phyloP scores from a whole-genome alignment of 2,888 invertebrate genomes.

The Archips xylosteana region DNA sequence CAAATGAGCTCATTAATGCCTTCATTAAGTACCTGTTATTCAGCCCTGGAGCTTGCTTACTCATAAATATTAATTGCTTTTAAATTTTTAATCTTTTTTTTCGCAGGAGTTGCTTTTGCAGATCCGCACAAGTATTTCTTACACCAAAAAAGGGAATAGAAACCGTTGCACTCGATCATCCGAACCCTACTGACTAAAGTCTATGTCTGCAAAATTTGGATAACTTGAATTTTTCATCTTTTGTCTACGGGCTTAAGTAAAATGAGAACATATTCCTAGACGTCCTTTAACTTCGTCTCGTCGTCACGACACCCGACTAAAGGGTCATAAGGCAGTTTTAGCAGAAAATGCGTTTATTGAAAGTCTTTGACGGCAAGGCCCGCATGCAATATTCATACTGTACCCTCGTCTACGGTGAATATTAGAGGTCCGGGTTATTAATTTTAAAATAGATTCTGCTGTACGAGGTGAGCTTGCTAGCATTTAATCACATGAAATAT shows the following conservation, averaged over 20 bases:
- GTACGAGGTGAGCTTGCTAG: neutral
- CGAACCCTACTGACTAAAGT: too few species aligned
- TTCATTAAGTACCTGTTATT: conserved; percentile 13
- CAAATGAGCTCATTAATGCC: conserved; percentile 16
- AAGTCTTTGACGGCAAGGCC: conserved; percentile 5
- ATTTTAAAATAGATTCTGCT: neutral
- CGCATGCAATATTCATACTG: conserved; percentile 9
- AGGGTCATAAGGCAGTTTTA: neutral
- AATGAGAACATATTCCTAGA: too few species aligned
- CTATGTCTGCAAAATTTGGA: too few species aligned
- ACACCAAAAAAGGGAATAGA: neutral
- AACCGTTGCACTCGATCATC: too few species aligned
- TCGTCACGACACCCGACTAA: neutral
- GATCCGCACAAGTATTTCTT: neutral
- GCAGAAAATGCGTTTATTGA: conserved; percentile 11
- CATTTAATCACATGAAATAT: too few species aligned
- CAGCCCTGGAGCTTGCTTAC: neutral
- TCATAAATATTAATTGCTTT: conserved; percentile 15
- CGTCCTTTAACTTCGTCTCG: neutral
- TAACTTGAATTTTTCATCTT: too few species aligned
- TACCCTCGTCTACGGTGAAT: conserved; percentile 7
- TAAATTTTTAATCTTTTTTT: conserved; percentile 6
- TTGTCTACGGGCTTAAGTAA: neutral
- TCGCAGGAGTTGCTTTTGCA: neutral
- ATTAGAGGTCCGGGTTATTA: neutral